A percentile compares a stretch with the other conserved stretches of the same genome.
Conservation (phyloP, 2,113 vertebrate genomes). For the Blennius ocellaris region DNA sequence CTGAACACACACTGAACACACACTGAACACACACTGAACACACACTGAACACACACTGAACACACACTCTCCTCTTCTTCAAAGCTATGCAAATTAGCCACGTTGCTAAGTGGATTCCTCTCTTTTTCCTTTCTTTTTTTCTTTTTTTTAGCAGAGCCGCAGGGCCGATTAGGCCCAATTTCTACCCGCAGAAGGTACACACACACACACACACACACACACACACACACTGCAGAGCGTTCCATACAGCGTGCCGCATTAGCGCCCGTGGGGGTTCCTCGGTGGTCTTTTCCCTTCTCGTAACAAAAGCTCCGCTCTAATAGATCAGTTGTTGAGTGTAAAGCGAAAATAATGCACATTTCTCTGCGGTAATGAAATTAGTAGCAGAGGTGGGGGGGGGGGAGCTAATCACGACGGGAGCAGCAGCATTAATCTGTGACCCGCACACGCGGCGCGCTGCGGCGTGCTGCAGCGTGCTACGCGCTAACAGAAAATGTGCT, state of each 20-base stretch:
- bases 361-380: constrained; percentile 39
- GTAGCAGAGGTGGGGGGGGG: constrained; percentile 23
- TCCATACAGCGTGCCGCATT: constrained; percentile 2
- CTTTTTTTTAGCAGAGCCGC: constrained; percentile 44
- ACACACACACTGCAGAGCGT: constrained; percentile 29
- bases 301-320: constrained; percentile 55
- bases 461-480: constrained; percentile 10
- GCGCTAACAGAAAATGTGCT: no score
- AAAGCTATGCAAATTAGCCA: constrained; percentile 78
- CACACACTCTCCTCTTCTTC: constrained; percentile 59
- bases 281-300: constrained; percentile 51
- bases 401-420: constrained; percentile 28
- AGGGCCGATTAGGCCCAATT: constrained; percentile 61
- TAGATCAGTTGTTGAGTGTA: constrained; percentile 57
- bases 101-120: constrained; percentile 70
- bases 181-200: constrained; percentile 54
- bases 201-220: constrained; percentile 44
- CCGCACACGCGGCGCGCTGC: constrained; percentile 12
- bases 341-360: constrained; percentile 57
- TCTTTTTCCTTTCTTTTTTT: constrained; percentile 12
- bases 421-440: constrained; percentile 41
- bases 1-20: no score
- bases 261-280: constrained; percentile 37
- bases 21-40: no score
- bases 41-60: no score